Percentiles rank a stretch among this genome's conserved stretches.
These are phyloP conservation scores for Glaucomys volans DNA, from an alignment of 2,113 vertebrate genomes.

Conservation along the genomic window DNA sequence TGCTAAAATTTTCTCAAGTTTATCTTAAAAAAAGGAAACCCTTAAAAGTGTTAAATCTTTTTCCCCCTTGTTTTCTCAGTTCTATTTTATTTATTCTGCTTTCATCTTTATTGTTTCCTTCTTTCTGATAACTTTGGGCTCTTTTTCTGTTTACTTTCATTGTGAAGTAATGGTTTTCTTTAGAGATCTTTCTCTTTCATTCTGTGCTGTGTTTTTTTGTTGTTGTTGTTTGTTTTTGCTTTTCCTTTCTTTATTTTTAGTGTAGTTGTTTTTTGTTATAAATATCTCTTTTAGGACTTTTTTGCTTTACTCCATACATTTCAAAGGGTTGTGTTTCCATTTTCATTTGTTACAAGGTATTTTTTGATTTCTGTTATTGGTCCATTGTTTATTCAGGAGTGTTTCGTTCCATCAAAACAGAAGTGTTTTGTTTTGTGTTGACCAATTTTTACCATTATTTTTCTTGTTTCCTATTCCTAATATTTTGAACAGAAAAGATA, in stretches of 20 bases:
- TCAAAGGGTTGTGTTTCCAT: not conserved
- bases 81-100: not conserved
- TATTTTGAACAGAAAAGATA: not conserved
- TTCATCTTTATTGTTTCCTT: not conserved
- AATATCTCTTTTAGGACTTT: too few species aligned
- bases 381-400: too few species aligned
- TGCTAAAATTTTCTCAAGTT: not conserved
- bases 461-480: not conserved
- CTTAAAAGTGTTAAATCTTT: not conserved
- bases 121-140: not conserved
- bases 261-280: not conserved
- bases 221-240: too few species aligned
- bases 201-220: too few species aligned
- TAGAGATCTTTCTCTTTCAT: not conserved
- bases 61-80: not conserved
- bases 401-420: not conserved
- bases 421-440: not conserved
- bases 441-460: not conserved
- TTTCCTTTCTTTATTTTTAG: not conserved
- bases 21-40: not conserved
- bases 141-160: too few species aligned
- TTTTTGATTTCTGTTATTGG: too few species aligned
- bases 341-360: not conserved
- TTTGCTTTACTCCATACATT: not conserved
- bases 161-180: too few species aligned